Base-by-base conservation (phyloP, 2,113 vertebrate species). In the Cricetomys ansorgei region DNA sequence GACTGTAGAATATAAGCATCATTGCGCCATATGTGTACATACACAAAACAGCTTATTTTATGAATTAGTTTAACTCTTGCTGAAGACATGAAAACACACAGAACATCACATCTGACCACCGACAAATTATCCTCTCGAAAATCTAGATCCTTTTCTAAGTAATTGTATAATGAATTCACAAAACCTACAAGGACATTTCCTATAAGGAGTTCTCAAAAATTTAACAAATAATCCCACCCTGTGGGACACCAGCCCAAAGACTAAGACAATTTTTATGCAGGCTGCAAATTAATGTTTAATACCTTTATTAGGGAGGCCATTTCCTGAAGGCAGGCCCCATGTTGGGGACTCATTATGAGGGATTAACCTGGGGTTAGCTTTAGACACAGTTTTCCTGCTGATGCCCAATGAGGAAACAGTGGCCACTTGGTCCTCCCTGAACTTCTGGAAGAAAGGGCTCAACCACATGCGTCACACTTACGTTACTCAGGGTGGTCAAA, bases 261-360 rank as follows among this genome's bases (percentile, higher is more conserved):
- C 53, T 57, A 69, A 91, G 77, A 73, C 67, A 70, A 70, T 86
- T 94, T 50, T 88, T 86, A 69, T 0, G 25, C 0, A 75, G 53
- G 59, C 64, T 93, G 79, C 55, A 93, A 95, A 95, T 65, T 64
- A 95, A 90, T 94, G 89, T 69, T 84, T 57, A 93, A 88, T 85
- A 75, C 50, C 62, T 90, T 93, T 67, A 84, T 85, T 55, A 85
- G 45, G 37, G 16, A 59, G 72, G 53, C 15, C 72, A 88, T 77
- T 91, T 89, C 92, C 81, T 50, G 11, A 88, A 96, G 89, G 15
- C 67, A 92, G 57, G 57, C 7, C 59, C 81, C 69, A 40, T 43
- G 76, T 2, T 59, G 62, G 62, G 83, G 67, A 94, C 62, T 72
- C 67, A 45, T n/a, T 65, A 90, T 5, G 23, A 23, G 45, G 57